Percentiles rank a stretch among this genome's conserved stretches.
Evolutionary conservation across 2,888 invertebrate genomes (phyloP).

Genomic region (Volucella inanis): DNA sequence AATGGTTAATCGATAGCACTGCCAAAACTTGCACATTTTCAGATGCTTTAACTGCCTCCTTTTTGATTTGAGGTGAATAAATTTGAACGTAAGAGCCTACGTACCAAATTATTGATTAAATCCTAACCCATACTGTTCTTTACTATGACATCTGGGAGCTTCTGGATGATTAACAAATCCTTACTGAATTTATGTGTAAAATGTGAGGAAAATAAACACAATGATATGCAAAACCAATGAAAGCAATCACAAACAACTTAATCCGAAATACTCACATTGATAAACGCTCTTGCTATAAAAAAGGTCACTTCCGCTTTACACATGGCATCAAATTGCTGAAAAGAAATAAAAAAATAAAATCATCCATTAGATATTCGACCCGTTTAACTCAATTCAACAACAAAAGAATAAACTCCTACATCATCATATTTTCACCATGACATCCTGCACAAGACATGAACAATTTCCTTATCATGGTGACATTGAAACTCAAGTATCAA

Average conservation of each 20-base stretch:
- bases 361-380: background rate
- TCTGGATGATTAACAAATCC: no score
- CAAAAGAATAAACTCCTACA: background rate
- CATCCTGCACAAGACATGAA: background rate
- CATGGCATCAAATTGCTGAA: constrained; percentile 90
- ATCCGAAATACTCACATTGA: constrained; percentile 87
- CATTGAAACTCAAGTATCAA: constrained; percentile 24
- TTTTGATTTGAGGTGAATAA: no score
- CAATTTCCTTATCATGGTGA: constrained; percentile 26
- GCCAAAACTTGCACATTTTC: no score
- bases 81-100: no score
- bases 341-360: constrained; percentile 76
- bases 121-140: no score
- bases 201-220: no score
- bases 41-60: no score
- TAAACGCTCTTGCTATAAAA: constrained; percentile 88
- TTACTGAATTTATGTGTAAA: no score
- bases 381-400: background rate
- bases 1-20: no score
- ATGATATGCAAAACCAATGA: background rate
- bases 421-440: background rate
- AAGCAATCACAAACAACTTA: background rate
- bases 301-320: constrained; percentile 91
- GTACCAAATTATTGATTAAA: no score
- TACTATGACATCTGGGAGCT: no score